Conservation (phyloP, 2,888 invertebrate species). For the Dascillus cervinus region DNA sequence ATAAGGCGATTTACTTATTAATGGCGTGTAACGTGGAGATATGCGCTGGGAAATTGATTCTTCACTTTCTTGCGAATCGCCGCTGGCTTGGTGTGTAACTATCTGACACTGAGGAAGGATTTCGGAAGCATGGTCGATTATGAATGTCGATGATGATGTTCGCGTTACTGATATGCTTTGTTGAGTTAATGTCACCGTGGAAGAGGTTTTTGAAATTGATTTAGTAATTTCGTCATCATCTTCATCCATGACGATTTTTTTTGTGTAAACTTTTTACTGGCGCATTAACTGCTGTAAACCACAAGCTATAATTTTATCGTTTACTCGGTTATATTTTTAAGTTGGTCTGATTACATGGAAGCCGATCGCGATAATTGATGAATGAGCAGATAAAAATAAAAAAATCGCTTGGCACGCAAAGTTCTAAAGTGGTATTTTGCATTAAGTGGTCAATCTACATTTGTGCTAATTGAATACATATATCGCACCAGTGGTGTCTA, state of each 20-base stretch:
- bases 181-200: slow-evolving; percentile 36
- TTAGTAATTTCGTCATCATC: slow-evolving; percentile 38
- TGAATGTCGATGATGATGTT: slow-evolving; percentile 22
- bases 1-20: slow-evolving; percentile 38
- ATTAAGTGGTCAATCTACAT: too few relatives aligned
- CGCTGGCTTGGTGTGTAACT: slow-evolving; percentile 46
- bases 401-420: too few relatives aligned
- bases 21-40: slow-evolving; percentile 34
- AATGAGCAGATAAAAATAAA: too few relatives aligned
- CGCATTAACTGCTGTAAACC: too few relatives aligned
- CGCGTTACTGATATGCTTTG: slow-evolving; percentile 29
- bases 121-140: slow-evolving; percentile 19
- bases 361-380: too few relatives aligned
- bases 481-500: too few relatives aligned
- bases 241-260: slow-evolving; percentile 34
- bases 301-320: too few relatives aligned
- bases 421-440: too few relatives aligned
- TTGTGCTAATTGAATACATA: too few relatives aligned
- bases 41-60: slow-evolving; percentile 38
- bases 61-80: slow-evolving; percentile 51
- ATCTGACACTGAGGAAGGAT: slow-evolving; percentile 40
- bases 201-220: slow-evolving; percentile 34
- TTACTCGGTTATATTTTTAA: too few relatives aligned
- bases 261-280: too few relatives aligned
- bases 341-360: too few relatives aligned